Conservation (phyloP, 1,140 invertebrate species). For the Drosophila mayri region DNA sequence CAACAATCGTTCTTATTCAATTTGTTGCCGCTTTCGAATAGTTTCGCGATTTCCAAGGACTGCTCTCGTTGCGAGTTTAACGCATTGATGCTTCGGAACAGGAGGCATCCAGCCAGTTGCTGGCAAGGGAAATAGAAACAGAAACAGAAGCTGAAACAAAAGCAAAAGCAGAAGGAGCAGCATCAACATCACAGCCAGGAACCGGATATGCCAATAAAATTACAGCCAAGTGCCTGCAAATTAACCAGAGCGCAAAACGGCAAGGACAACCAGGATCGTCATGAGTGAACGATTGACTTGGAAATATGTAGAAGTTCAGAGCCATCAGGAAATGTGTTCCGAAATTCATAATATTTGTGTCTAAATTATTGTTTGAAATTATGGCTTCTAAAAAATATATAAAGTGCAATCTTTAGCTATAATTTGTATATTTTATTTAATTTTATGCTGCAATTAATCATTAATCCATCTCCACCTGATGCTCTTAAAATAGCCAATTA, state of each 20-base stretch:
- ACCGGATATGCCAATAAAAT: conserved; percentile 63
- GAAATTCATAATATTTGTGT: background rate
- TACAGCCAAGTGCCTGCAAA: conserved; percentile 58
- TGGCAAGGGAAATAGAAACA: conserved; percentile 7
- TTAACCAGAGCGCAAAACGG: conserved; percentile 55
- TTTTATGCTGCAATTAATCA: background rate
- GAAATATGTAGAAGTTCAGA: background rate
- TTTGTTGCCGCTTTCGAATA: conserved; percentile 55
- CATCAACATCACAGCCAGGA: conserved; percentile 8
- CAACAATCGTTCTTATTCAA: conserved; percentile 66
- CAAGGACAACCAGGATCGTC: conserved; percentile 25
- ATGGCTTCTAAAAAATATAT: background rate
- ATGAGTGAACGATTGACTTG: conserved; percentile 19
- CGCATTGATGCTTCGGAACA: conserved; percentile 56
- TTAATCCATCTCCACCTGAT: background rate
- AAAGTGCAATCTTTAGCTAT: background rate
- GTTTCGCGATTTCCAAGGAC: conserved; percentile 29
- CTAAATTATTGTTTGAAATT: background rate
- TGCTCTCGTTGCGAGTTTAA: conserved; percentile 49
- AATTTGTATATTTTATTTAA: background rate
- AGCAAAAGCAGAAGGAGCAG: background rate
- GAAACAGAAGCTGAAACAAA: background rate
- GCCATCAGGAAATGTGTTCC: conserved; percentile 13
- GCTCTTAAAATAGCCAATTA: background rate
- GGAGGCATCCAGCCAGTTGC: conserved; percentile 38